These are phyloP conservation scores for Platysteira castanea DNA, from an alignment of 2,113 vertebrate genomes.

Conservation along the genomic window DNA sequence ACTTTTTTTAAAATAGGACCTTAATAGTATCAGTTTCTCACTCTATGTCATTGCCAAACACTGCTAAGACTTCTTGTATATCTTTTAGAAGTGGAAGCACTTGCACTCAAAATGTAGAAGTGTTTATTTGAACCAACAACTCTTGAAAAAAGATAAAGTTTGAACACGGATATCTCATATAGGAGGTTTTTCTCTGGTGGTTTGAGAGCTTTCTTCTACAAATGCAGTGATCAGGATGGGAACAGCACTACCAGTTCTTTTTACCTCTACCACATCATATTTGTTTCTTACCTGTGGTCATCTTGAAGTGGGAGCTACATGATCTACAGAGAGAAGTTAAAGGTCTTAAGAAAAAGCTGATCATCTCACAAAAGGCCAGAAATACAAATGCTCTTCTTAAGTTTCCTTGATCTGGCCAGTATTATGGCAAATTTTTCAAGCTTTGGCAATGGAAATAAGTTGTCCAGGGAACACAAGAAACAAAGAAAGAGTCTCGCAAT, in stretches of 20 bases:
- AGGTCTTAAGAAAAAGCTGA: not conserved
- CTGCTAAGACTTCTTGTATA: not conserved
- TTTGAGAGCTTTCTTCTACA: not conserved
- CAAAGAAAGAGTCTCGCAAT: not conserved
- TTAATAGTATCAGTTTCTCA: not conserved
- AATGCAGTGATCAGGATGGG: not conserved
- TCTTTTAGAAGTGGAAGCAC: not conserved
- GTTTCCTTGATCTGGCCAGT: not conserved
- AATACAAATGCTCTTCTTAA: not conserved
- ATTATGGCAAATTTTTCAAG: not conserved
- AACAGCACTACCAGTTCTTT: not conserved
- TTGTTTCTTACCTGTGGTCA: not conserved
- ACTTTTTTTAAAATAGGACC: not conserved
- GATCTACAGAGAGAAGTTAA: not conserved
- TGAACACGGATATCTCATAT: not conserved
- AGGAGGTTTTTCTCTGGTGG: not conserved
- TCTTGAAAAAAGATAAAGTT: not conserved
- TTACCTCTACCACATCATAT: not conserved
- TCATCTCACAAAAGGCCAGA: not conserved
- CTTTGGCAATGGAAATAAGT: not conserved
- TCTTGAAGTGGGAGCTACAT: not conserved
- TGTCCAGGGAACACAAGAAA: not conserved
- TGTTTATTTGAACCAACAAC: not conserved
- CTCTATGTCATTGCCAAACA: not conserved
- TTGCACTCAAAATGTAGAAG: not conserved